These are phyloP conservation scores for Chrysodeixis includens DNA, from an alignment of 2,888 invertebrate species.

Conservation along the genomic window DNA sequence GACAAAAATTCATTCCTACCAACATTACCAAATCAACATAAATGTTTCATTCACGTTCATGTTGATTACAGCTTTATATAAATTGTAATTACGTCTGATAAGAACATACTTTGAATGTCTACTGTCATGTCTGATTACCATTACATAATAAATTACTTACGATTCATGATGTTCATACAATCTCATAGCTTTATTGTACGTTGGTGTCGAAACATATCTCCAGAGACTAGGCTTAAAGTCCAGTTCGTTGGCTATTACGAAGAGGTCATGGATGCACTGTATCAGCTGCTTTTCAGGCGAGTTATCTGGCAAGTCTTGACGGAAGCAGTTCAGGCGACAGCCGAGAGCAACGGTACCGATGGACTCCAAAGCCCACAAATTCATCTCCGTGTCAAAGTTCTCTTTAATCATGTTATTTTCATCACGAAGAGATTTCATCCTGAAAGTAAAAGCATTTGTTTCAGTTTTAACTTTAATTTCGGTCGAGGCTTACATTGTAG, in stretches of 20 bases:
- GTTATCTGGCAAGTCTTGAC: constrained; percentile 71
- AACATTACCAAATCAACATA: too few relatives aligned
- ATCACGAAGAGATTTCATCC: constrained; percentile 86
- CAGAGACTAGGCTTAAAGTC: constrained; percentile 76
- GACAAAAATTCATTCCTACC: too few relatives aligned
- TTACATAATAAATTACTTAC: constrained; percentile 60
- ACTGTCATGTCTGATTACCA: too few relatives aligned
- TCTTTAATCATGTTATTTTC: constrained; percentile 87
- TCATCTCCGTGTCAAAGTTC: constrained; percentile 88
- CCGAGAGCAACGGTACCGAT: constrained; percentile 80
- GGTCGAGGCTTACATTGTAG: neutral
- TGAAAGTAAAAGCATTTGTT: constrained; percentile 63
- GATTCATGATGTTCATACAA: constrained; percentile 72
- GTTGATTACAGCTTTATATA: too few relatives aligned
- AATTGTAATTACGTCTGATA: too few relatives aligned
- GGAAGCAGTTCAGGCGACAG: constrained; percentile 75
- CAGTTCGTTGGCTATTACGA: constrained; percentile 62
- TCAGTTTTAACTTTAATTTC: neutral
- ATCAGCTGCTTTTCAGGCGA: constrained; percentile 75
- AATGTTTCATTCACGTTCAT: too few relatives aligned
- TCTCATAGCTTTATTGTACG: constrained; percentile 73
- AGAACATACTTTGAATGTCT: too few relatives aligned
- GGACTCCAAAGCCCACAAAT: constrained; percentile 91
- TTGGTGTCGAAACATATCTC: constrained; percentile 70
- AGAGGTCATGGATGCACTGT: constrained; percentile 71